Base-by-base conservation (phyloP, 2,888 invertebrate genomes). In the Cistogaster globosa region DNA sequence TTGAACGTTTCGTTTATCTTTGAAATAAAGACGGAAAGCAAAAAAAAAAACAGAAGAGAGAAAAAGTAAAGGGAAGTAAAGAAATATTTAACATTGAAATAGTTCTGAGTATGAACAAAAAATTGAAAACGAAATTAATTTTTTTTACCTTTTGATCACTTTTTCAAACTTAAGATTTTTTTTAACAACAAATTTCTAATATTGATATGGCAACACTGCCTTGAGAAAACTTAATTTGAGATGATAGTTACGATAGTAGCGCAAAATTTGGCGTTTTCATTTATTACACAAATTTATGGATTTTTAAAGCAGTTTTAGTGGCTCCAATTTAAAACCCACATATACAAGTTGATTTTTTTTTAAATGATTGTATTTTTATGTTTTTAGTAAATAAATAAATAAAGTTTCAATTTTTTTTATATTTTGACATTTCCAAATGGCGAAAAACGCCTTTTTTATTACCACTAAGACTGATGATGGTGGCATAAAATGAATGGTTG, bases 381-480 rank as follows among this genome's bases (percentile, higher is more conserved):
- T 36, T 45, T 67, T n/a, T 67, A n/a, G 12, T n/a, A 16, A 51
- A 58, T 76, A 76, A 79, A 68, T 68, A 58, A 68, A 63, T 18
- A 65, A 45, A 79, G 32, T 71, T 32, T 32, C 6, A 32, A 32
- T 55, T 63, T 71, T 48, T 42, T 42, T 42, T 42, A 2, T 12
- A 42, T 42, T 63, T 78, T 78, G 69, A 78, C 78, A 78, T 69
- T 69, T 32, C 6, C 58, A 32, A 38, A 53, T 62, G 69, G 69
- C 77, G 62, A 38, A 53, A 78, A 69, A 78, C 77, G 69, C 69
- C 69, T 69, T 78, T n/a, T 63, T 69, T 69, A 55, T 77, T 26
- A 38, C 8, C 42, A 68, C 16, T 16, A 60, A 42, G 69, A 55
- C 42, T 55, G 42, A 38, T 55, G 42, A 38, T 68, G 58, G 48